These are phyloP conservation scores for Stegophylla sp. DNA, from an alignment of 2,888 invertebrate species.

Conservation along the genomic window DNA sequence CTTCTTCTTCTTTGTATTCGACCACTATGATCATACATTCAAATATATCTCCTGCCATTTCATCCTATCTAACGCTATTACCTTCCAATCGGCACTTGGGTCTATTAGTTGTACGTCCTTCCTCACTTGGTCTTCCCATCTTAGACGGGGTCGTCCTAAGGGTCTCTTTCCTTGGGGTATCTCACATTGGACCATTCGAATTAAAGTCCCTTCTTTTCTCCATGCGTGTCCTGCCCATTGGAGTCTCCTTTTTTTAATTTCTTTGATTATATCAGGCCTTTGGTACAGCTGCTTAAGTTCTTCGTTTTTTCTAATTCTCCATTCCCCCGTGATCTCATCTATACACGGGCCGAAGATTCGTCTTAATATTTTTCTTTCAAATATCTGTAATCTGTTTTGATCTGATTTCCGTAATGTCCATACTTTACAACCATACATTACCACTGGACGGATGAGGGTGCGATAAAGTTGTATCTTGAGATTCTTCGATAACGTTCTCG, in stretches of 20 bases:
- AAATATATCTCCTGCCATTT: background rate
- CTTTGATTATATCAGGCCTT: background rate
- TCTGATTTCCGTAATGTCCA: conserved; percentile 9
- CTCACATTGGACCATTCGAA: too few relatives aligned
- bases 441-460: conserved; percentile 15
- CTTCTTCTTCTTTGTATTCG: background rate
- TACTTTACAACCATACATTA: conserved; percentile 11
- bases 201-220: too few relatives aligned
- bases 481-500: conserved; percentile 29
- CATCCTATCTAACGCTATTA: background rate
- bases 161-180: too few relatives aligned
- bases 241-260: conserved; percentile 9
- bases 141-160: background rate
- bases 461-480: conserved; percentile 9
- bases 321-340: too few relatives aligned
- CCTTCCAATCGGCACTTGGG: background rate
- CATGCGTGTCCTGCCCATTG: background rate
- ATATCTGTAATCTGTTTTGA: conserved; percentile 1
- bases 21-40: background rate
- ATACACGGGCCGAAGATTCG: too few relatives aligned
- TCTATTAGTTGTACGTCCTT: background rate
- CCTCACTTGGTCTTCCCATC: background rate
- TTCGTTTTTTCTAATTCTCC: too few relatives aligned
- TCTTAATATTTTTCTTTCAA: background rate
- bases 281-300: too few relatives aligned